These are phyloP conservation scores for Elmis aenea DNA, from an alignment of 2,888 invertebrate species.

Conservation along the genomic window DNA sequence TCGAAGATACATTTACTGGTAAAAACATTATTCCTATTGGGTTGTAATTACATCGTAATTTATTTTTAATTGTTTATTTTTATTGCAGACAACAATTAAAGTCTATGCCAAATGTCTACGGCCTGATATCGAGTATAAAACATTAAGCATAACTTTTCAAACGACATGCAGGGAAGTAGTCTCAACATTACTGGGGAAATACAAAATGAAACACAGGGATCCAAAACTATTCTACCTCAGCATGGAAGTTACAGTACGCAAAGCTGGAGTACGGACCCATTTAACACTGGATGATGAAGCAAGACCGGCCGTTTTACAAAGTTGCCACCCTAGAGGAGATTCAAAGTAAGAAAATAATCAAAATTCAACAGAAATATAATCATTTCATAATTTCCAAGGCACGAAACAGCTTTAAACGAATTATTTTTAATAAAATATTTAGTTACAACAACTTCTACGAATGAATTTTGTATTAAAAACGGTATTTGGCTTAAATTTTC, in stretches of 20 bases:
- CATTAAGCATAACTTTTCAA: constrained; percentile 81
- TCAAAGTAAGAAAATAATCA: constrained; percentile 61
- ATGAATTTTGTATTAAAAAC: too few relatives aligned
- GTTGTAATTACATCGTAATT: too few relatives aligned
- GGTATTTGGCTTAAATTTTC: too few relatives aligned
- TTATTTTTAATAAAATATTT: too few relatives aligned
- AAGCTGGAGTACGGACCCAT: constrained; percentile 76
- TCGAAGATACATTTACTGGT: too few relatives aligned
- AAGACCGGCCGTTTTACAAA: constrained; percentile 84
- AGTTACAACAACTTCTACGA: too few relatives aligned
- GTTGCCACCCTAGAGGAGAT: constrained; percentile 91
- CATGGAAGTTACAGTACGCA: constrained; percentile 87
- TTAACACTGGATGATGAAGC: constrained; percentile 83
- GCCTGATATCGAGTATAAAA: constrained; percentile 94
- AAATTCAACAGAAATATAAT: background rate
- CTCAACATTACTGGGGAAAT: constrained; percentile 73
- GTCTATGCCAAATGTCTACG: constrained; percentile 85
- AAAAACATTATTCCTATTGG: too few relatives aligned
- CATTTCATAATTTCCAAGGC: too few relatives aligned
- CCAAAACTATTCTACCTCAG: constrained; percentile 88
- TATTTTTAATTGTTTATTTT: constrained; percentile 24
- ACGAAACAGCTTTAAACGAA: too few relatives aligned
- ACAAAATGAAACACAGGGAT: constrained; percentile 86
- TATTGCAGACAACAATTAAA: constrained; percentile 81
- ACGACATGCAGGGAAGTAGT: constrained; percentile 87